Evolutionary conservation across 2,113 vertebrate genomes (phyloP), one percentile per base, ranked within the genome.

Genomic region (Anas platyrhynchos): DNA sequence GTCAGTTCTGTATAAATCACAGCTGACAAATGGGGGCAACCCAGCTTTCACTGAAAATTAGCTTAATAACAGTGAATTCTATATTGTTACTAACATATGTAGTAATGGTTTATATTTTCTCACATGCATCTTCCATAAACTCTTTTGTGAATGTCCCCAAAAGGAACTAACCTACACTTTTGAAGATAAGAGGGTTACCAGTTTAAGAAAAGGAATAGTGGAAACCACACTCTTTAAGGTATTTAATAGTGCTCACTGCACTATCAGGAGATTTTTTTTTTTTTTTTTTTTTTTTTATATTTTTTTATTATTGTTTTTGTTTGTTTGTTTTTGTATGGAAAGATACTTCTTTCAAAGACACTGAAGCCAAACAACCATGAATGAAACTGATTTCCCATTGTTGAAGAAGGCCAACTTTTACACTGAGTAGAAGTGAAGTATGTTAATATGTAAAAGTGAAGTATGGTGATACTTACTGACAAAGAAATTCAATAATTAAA

Each of bases 191-290:
- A 36, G 1, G 11, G 23, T 10, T 32, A 26, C 43, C 26, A 43
- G 25, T 36, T 91, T 68, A 88, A 85, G 34, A 86, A 93, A 61
- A 16, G 9, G 46, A 56, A 14, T 32, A 50, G 16, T 8, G 59
- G 69, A 83, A 95, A 44, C 13, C 17, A 8, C 32, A 5, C 73
- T 46, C 25, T 61, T 81, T 43, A 59, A 82, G 25, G 6, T 27
- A 34, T 48, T 56, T 50, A 74, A 31, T 58, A 61, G 34, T 13
- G 14, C 21, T 84, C 31, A 36, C 22, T 61, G 16, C 61, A 38
- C 4, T 0, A 0, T 59, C 0, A 2, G 34, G 21, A 85, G 34
- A 16, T 55, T 43, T 2, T 25, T 86, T 38, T 10, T 38, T 38
- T 41, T 12, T 41, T 41, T 13, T 41, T 41, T 13, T 13, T 41